phyloP scores from a whole-genome alignment of 1,140 invertebrate genomes.

The Phymorhynchus buccinoides region DNA sequence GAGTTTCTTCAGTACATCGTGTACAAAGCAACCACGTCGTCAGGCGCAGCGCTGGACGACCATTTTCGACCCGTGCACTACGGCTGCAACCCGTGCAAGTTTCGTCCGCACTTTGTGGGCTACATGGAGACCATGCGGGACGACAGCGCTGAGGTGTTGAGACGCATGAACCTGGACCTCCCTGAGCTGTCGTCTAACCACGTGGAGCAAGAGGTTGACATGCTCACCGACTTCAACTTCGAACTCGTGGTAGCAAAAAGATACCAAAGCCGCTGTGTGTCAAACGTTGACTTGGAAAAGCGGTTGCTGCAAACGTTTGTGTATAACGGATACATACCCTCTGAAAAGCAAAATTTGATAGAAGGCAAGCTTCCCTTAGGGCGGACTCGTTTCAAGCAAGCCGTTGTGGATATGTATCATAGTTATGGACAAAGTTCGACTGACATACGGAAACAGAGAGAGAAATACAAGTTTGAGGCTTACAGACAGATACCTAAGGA shows the following conservation, averaged over 20 bases:
- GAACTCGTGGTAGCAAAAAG: neutral
- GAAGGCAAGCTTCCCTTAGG: neutral
- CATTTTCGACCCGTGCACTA: constrained; percentile 38
- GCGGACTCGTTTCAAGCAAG: neutral
- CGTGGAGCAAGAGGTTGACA: constrained; percentile 30
- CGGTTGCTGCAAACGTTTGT: constrained; percentile 33
- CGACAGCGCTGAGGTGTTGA: constrained; percentile 28
- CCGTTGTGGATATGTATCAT: neutral
- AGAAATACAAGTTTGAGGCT: constrained; percentile 16
- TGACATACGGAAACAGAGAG: neutral
- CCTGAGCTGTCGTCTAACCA: neutral
- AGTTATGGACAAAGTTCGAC: constrained; percentile 4
- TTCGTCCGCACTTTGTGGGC: constrained; percentile 37
- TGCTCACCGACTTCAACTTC: constrained; percentile 33
- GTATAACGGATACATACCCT: constrained; percentile 36
- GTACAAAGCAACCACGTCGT: too few species aligned
- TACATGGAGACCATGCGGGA: constrained; percentile 35
- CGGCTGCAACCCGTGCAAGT: constrained; percentile 40
- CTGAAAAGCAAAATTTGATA: neutral
- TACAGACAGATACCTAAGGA: constrained; percentile 10
- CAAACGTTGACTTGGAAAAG: neutral
- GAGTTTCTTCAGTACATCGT: constrained; percentile 44
- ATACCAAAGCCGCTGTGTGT: neutral
- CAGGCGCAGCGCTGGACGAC: constrained; percentile 26
- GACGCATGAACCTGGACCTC: neutral